Percentiles rank a stretch among this genome's conserved stretches.
These are phyloP conservation scores for Microctenopoma steveboyesi DNA, from an alignment of 2,797 vertebrate species.

Conservation along the genomic window DNA sequence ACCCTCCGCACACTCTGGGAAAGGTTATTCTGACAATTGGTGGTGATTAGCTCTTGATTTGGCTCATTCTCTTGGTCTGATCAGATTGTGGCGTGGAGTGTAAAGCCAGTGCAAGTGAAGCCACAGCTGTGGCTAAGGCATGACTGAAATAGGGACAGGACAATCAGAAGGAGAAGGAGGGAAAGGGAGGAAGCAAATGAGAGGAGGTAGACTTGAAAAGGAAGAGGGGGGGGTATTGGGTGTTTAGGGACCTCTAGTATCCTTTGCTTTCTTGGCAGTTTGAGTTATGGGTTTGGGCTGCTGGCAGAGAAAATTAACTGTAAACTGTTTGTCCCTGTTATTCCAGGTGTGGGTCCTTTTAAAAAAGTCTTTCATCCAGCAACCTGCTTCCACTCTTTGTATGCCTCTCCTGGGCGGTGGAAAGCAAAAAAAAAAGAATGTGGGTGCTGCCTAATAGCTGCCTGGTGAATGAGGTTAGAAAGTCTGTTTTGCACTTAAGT, in stretches of 20 bases:
- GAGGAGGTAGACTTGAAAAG: constrained; percentile 20
- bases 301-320: constrained; percentile 54
- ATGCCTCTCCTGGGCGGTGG: constrained; percentile 37
- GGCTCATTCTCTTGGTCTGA: constrained; percentile 68
- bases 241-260: constrained; percentile 33
- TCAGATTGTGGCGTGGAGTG: constrained; percentile 51
- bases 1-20: constrained; percentile 65
- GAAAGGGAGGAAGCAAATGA: constrained; percentile 18
- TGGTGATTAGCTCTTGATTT: constrained; percentile 80
- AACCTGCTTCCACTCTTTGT: constrained; percentile 42
- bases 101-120: constrained; percentile 38
- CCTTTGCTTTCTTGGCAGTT: constrained; percentile 48
- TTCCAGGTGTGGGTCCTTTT: constrained; percentile 68
- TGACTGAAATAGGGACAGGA: constrained; percentile 58
- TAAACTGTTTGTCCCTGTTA: constrained; percentile 56
- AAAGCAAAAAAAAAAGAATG: constrained; percentile 47
- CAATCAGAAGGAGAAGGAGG: constrained; percentile 45
- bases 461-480: constrained; percentile 44
- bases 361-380: constrained; percentile 45
- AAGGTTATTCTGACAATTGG: constrained; percentile 80
- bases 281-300: constrained; percentile 59
- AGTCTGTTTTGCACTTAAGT: constrained; percentile 46
- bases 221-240: constrained; percentile 10
- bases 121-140: constrained; percentile 57
- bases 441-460: constrained; percentile 41